phyloP scores from a whole-genome alignment of 2,113 vertebrate species.

The Platichthys flesus region DNA sequence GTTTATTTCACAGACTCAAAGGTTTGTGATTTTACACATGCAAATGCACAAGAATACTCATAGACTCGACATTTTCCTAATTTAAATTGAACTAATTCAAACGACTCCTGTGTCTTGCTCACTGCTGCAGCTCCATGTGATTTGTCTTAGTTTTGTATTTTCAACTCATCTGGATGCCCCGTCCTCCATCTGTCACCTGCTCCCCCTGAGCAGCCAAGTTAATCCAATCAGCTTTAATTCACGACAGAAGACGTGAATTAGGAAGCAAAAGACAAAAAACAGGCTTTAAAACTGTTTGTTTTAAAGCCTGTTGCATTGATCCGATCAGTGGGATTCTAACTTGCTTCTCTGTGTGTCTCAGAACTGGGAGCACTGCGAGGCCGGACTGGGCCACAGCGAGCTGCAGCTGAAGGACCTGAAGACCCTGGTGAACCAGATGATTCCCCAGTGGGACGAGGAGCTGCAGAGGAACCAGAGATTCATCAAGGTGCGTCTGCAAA shows the following conservation, averaged over 20 bases:
- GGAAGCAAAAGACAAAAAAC: not conserved
- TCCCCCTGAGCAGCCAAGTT: slow-evolving; percentile 1
- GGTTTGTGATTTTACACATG: too few relatives aligned
- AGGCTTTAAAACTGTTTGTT: too few relatives aligned
- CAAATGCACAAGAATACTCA: too few relatives aligned
- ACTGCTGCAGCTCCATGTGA: not conserved
- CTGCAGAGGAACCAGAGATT: slow-evolving; percentile 79
- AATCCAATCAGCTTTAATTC: slow-evolving; percentile 62
- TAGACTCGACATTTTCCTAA: too few relatives aligned
- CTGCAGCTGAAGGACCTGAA: slow-evolving; percentile 81
- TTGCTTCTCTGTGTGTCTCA: slow-evolving; percentile 62
- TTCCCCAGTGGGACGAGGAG: slow-evolving; percentile 84
- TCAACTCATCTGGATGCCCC: not conserved
- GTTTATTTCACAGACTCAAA: too few relatives aligned
- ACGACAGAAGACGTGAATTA: not conserved
- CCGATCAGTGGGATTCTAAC: not conserved
- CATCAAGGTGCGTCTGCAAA: slow-evolving; percentile 80
- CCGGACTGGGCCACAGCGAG: slow-evolving; percentile 75
- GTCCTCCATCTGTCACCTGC: slow-evolving; percentile 24
- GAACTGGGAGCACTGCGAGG: slow-evolving; percentile 88
- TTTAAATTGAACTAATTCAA: too few relatives aligned
- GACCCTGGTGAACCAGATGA: slow-evolving; percentile 78
- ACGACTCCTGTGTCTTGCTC: too few relatives aligned
- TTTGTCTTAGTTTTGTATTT: not conserved
- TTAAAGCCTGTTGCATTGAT: not conserved